Base-by-base conservation (phyloP, 2,113 vertebrate species). In the rat (Rattus norvegicus) region DNA sequence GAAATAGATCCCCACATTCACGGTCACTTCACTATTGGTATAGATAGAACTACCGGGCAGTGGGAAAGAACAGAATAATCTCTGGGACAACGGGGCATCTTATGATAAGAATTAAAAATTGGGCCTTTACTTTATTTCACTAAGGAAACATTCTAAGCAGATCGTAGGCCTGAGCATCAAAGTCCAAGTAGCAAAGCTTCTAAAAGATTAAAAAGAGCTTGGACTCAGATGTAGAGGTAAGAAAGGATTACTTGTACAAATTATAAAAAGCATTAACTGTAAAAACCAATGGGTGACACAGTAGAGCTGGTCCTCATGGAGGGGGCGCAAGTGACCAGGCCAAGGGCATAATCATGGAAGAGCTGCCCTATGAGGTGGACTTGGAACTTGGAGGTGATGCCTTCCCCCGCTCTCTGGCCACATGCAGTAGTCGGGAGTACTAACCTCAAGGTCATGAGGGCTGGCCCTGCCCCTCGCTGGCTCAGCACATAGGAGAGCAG, bases 231-330 rank as follows among this genome's bases (percentile, higher is more conserved):
- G 14, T 70, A 52, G 24, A 70, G 30, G 10, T 52, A 70, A 70
- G 30, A 33, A 70, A 76, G 81, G 24, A 67, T 77, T 95, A 88
- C 24, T 95, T 80, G 83, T 19, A 92, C 28, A 93, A 86, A 85
- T 92, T n/a, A 75, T 22, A 80, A 89, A 89, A 73, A 49, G 28
- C 13, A 92, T 20, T 86, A 73, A 69, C 47, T 8, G 9, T 26
- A 69, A 54, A 54, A 54, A 54, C 43, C 43, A 43, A 43, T n/a
- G 17, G 70, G 17, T 7, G 20, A 36, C 16, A 20, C 36, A 72
- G 16, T 72, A 39, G 36, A 72, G 17, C 36, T 39, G 70, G 17
- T 17, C 36, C 70, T 72, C 7, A 7, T 72, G 36, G 17, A 72
- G 17, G 9, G 17, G 17, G 17, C 17, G 3, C 3, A 72, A 36